Base-by-base conservation (phyloP, 2,797 vertebrate genomes). In the Falco peregrinus region DNA sequence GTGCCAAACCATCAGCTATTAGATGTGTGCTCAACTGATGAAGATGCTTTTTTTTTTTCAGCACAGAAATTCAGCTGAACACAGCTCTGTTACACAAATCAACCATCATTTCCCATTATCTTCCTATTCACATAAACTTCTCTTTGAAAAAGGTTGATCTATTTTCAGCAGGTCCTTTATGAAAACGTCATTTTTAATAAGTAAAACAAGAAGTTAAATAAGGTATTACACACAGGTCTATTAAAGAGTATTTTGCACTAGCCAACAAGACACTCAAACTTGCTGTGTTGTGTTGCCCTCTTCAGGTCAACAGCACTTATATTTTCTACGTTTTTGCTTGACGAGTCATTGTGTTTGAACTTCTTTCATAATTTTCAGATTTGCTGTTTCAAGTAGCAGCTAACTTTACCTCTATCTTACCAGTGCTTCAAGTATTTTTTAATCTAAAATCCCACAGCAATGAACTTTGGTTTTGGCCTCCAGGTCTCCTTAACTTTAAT, bases 281-380 rank as follows among this genome's bases (percentile, higher is more conserved):
- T 86, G 79, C 85, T 97, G 96, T 97, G 90, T 92, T 97, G 70
- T 91, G 93, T 93, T 97, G 98, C 98, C 98, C 97, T 96, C 98
- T 98, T 97, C 97, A 97, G 98, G 97, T 63, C 11, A 0, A 39
- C 43, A 57, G n/a, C 21, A 50, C n/a, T 57, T 61, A 56, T 0
- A 67, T 56, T 61, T 87, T 63, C 56, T 31, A 69, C 14, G 21
- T 84, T 80, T 60, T 56, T 69, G 21, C 54, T 57, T 57, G 31
- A 69, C 0, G 0, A 76, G 35, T 33, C 37, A 67, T 5, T 51
- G 33, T 39, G 26, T 18, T 79, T 57, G 16, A 60, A 21, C 14
- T 84, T 53, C 50, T 87, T 41, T 35, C 37, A 68, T 5, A 85
- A n/a, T 29, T n/a, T 79, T 53, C 75, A 79, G 10, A 83, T 37